These are phyloP conservation scores for Macrophya alboannulata DNA, from an alignment of 2,888 invertebrate species.

Conservation along the genomic window DNA sequence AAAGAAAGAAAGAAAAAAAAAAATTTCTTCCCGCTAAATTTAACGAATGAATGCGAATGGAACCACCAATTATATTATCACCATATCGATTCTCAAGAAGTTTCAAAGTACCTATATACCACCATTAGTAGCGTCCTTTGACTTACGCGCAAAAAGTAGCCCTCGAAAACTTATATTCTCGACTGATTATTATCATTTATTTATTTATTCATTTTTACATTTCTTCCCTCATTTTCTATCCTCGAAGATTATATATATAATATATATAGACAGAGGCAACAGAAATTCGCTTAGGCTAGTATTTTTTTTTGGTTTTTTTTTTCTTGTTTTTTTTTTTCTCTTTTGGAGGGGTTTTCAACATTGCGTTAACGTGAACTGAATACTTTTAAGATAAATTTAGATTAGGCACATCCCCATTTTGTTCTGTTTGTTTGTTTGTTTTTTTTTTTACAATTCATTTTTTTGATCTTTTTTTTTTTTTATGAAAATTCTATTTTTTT, in stretches of 20 bases:
- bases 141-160: not conserved
- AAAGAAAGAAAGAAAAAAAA: no score
- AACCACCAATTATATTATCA: no score
- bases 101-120: not conserved
- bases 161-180: not conserved
- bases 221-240: not conserved
- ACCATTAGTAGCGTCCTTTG: not conserved
- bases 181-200: not conserved
- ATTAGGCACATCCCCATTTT: constrained; percentile 51
- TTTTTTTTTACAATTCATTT: not conserved
- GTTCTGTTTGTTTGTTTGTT: not conserved
- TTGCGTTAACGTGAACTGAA: constrained; percentile 17
- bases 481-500: constrained; percentile 49
- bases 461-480: constrained; percentile 24
- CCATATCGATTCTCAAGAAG: not conserved
- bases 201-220: not conserved
- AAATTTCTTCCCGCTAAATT: no score
- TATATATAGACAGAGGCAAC: not conserved
- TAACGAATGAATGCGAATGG: not conserved
- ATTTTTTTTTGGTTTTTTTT: no score
- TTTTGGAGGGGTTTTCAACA: not conserved
- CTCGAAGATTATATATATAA: not conserved
- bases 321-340: no score
- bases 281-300: not conserved
- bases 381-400: constrained; percentile 7